Evolutionary conservation across 2,888 invertebrate species (phyloP).

Genomic region (Lasioglossum morio): DNA sequence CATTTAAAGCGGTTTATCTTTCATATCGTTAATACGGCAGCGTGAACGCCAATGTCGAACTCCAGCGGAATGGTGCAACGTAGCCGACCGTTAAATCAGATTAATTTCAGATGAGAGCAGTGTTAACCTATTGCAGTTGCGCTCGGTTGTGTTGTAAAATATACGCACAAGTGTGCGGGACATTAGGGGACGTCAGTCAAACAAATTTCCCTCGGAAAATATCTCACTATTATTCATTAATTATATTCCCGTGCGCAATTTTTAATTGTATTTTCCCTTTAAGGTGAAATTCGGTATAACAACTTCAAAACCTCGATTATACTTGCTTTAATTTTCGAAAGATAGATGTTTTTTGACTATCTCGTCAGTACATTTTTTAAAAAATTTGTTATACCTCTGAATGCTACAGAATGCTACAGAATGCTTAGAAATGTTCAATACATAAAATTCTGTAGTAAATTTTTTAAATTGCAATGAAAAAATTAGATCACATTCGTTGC

Average conservation of each 20-base stretch:
- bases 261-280: neutral
- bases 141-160: constrained; percentile 2
- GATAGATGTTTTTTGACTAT: neutral
- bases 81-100: constrained; percentile 37
- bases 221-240: neutral
- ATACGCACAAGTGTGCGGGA: neutral
- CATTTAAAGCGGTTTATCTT: constrained; percentile 65
- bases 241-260: neutral
- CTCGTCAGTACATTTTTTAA: neutral
- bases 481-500: no score
- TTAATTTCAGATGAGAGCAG: constrained; percentile 38
- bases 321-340: neutral
- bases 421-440: neutral
- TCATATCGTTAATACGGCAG: constrained; percentile 41
- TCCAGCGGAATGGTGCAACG: constrained; percentile 7
- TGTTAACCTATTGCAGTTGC: constrained; percentile 22
- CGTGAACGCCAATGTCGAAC: constrained; percentile 5
- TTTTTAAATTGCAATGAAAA: neutral
- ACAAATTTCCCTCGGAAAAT: neutral
- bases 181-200: constrained; percentile 4
- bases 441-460: neutral
- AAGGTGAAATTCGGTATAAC: neutral
- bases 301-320: neutral
- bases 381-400: neutral
- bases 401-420: neutral